Evolutionary conservation across 2,797 vertebrate genomes (phyloP).

Genomic region (Jordanella pulchra): DNA sequence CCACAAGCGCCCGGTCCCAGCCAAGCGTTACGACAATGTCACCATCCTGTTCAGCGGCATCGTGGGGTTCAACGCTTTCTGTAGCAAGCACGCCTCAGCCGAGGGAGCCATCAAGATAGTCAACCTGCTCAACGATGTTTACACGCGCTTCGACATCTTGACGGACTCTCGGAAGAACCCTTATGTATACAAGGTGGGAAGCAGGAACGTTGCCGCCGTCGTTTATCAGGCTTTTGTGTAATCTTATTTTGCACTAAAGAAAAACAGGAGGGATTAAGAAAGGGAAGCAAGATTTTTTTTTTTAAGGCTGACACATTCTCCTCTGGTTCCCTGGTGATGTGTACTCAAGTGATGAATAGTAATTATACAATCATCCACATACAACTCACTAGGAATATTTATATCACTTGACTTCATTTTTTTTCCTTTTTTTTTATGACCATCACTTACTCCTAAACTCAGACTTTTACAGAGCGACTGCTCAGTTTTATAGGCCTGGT

Average conservation of each 20-base stretch:
- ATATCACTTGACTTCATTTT: slow-evolving; percentile 47
- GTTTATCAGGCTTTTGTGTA: slow-evolving; percentile 26
- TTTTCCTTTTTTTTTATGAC: slow-evolving; percentile 33
- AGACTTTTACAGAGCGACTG: slow-evolving; percentile 59
- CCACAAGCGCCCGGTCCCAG: slow-evolving; percentile 95
- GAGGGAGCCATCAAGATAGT: slow-evolving; percentile 99
- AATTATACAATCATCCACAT: slow-evolving; percentile 37
- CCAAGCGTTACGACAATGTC: slow-evolving; percentile 96
- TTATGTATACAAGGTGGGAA: slow-evolving; percentile 95
- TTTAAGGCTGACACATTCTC: background rate
- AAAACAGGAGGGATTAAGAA: background rate
- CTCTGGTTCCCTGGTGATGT: slow-evolving; percentile 10
- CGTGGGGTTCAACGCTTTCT: slow-evolving; percentile 96
- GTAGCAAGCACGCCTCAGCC: slow-evolving; percentile 97
- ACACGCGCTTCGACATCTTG: slow-evolving; percentile 97
- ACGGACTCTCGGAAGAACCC: slow-evolving; percentile 97
- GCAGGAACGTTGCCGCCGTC: slow-evolving; percentile 24
- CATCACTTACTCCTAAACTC: slow-evolving; percentile 50
- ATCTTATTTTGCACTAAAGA: slow-evolving; percentile 12
- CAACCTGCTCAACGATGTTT: slow-evolving; percentile 96
- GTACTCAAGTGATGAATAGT: slow-evolving; percentile 20
- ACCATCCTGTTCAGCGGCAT: slow-evolving; percentile 99
- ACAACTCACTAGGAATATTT: slow-evolving; percentile 45
- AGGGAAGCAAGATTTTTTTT: background rate
- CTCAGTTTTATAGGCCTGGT: slow-evolving; percentile 66